Evolutionary conservation across 2,888 invertebrate genomes (phyloP).

Genomic region (Willowsia nigromaculata): DNA sequence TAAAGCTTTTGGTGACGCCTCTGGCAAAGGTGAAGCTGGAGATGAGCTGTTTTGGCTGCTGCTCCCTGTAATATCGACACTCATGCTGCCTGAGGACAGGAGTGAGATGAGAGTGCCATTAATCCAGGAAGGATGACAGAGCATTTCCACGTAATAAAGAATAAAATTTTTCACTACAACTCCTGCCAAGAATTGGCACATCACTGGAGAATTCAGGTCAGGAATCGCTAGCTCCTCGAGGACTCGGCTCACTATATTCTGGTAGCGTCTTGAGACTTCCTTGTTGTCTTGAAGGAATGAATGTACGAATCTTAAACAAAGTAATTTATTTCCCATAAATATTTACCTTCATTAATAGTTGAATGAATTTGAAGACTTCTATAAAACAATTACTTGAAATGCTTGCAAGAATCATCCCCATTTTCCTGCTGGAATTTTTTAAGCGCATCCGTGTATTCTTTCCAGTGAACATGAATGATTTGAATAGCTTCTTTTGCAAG

Average conservation of each 20-base stretch:
- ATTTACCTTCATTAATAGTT: not conserved
- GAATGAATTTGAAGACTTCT: not conserved
- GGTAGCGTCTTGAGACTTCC: conserved; percentile 75
- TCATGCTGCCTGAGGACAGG: conserved; percentile 69
- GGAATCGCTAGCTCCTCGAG: conserved; percentile 75
- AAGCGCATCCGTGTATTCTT: conserved; percentile 75
- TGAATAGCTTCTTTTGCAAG: conserved; percentile 77
- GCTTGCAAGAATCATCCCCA: conserved; percentile 62
- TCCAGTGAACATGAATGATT: conserved; percentile 78
- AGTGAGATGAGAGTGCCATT: conserved; percentile 74
- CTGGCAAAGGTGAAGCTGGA: conserved; percentile 69
- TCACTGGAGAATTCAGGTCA: conserved; percentile 74
- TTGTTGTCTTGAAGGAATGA: conserved; percentile 70
- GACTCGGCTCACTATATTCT: conserved; percentile 71
- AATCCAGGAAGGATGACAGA: conserved; percentile 76
- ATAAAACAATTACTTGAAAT: conserved; percentile 71
- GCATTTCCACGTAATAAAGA: conserved; percentile 76
- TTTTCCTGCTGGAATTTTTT: conserved; percentile 10
- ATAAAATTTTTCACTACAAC: conserved; percentile 77
- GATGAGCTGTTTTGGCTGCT: conserved; percentile 74
- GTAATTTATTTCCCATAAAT: not conserved
- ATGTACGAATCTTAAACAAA: conserved; percentile 74
- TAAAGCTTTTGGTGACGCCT: conserved; percentile 57
- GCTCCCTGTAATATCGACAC: conserved; percentile 71
- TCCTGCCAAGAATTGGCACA: conserved; percentile 78